Evolutionary conservation across 2,113 vertebrate genomes (phyloP), one percentile per base, ranked within the genome.

Genomic region (Dicrurus megarhynchus): DNA sequence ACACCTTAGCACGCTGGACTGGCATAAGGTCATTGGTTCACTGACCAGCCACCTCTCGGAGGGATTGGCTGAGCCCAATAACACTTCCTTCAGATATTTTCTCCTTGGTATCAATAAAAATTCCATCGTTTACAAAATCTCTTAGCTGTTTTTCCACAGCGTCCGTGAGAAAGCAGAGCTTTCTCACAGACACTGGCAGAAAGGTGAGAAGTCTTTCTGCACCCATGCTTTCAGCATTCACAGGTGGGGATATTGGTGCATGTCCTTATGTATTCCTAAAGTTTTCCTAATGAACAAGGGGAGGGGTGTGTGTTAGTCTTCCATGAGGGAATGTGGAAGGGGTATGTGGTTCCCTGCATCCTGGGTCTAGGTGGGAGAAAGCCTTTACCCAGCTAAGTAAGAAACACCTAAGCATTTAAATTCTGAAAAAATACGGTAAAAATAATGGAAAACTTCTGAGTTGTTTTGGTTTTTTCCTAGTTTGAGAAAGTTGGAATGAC

Each of bases 321-420:
- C 53, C 15, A 0, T 11, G 27, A 78, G 46, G 21, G 24, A 59
- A 59, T 11, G 23, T 68, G 57, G 30, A 78, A 79, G 20, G 32
- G 26, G 3, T n/a, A 7, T 1, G 4, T n/a, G 61, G 32, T 46
- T 64, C 39, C 1, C 0, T 56, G 16, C 0, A 1, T 63, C 55
- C 35, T 84, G 64, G 18, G 26, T 65, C 42, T 5, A 37, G 63
- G 69, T 39, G 16, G 53, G 39, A 65, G 55, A 53, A 78, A 77
- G 44, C 11, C 20, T 47, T 82, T 73, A 41, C 28, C 47, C 53
- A 69, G 42, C 65, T 64, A 17, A 59, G 44, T 37, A 87, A 93
- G 61, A 87, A 42, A 85, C 1, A 2, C 26, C 42, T 30, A 32
- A 79, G 49, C 42, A 80, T 47, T 52, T 28, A 78, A 78, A 63